Percentiles rank a stretch among this genome's conserved stretches.
Evolutionary conservation across 1,140 invertebrate genomes (phyloP).

Genomic region (Drosophila gunungcola): DNA sequence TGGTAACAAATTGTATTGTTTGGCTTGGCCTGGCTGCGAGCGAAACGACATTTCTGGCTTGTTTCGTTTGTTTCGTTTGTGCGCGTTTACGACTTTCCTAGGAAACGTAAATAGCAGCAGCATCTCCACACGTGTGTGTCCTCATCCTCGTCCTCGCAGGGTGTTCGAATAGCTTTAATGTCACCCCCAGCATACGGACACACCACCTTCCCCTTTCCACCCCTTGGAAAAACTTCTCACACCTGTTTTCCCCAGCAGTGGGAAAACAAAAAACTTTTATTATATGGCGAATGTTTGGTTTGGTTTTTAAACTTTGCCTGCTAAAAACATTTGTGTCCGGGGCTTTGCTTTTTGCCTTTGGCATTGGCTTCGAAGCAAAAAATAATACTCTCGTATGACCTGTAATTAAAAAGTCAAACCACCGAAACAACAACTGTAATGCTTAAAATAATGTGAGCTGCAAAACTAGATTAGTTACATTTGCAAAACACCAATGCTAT

Average conservation of each 20-base stretch:
- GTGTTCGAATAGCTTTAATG: conserved; percentile 56
- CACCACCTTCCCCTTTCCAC: not conserved
- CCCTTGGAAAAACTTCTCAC: not conserved
- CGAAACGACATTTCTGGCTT: conserved; percentile 49
- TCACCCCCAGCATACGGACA: conserved; percentile 18
- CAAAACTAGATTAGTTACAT: conserved; percentile 44
- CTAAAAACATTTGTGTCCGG: conserved; percentile 7
- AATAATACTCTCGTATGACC: conserved; percentile 27
- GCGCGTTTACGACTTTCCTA: conserved; percentile 75
- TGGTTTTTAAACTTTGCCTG: conserved; percentile 29
- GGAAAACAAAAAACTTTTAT: conserved; percentile 39
- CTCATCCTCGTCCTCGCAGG: not conserved
- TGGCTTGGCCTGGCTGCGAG: conserved; percentile 44
- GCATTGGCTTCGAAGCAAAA: not conserved
- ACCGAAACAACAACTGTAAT: conserved; percentile 18
- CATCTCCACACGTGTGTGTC: not conserved
- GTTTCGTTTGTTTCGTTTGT: conserved; percentile 64
- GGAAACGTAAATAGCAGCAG: conserved; percentile 57
- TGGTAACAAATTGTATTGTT: conserved; percentile 82
- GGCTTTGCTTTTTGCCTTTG: not conserved
- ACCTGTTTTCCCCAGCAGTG: conserved; percentile 19
- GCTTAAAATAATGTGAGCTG: conserved; percentile 19
- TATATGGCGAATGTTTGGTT: conserved; percentile 22
- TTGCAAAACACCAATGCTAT: conserved; percentile 1
- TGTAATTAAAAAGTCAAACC: conserved; percentile 49